Evolutionary conservation across 2,797 vertebrate species (phyloP), one percentile per base, ranked within the genome.

Genomic region (Parotocinclus haroldoi): DNA sequence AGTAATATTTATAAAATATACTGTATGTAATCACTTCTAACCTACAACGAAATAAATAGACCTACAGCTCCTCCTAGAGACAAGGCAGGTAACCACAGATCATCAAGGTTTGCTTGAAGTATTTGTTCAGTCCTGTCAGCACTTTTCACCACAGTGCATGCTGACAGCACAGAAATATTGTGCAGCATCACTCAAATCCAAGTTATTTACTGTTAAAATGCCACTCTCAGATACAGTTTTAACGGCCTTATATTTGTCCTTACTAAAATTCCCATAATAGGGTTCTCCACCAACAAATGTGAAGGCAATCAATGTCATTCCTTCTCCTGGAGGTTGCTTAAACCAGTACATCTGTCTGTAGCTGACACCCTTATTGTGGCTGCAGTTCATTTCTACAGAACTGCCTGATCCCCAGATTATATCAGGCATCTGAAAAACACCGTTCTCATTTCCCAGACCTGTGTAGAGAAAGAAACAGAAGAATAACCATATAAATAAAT

Each of bases 91-190:
- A 27, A 27, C 27, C 27, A 27, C 27, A 27, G 27, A 27, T 27
- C 27, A 27, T 27, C 27, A 27, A 27, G 27, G 27, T 27, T 27
- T 27, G 27, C 27, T 27, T 27, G 2, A 46, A 12, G 44, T 79
- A 63, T 78, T 73, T 73, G 69, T 78, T 52, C 61, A 71, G 65
- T 45, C 46, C 39, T 75, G 1, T 48, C 18, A 12, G 44, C 49
- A 53, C 3, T 68, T 65, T 78, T 58, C 37, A 71, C 19, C 69
- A 74, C 69, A 57, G 68, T 81, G 73, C 18, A 77, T 0, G 13
- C 63, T 77, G 7, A 78, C 77, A 18, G 74, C 75, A 72, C 83
- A 85, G 71, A 85, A 71, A 69, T 81, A 82, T 48, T 77, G 0
- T 13, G 66, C 80, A 10, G 42, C 6, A 17, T 81, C 80, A 54